Percentiles rank a stretch among this genome's conserved stretches.
Evolutionary conservation across 2,797 vertebrate species (phyloP).

Genomic region (Loris lydekkerianus): DNA sequence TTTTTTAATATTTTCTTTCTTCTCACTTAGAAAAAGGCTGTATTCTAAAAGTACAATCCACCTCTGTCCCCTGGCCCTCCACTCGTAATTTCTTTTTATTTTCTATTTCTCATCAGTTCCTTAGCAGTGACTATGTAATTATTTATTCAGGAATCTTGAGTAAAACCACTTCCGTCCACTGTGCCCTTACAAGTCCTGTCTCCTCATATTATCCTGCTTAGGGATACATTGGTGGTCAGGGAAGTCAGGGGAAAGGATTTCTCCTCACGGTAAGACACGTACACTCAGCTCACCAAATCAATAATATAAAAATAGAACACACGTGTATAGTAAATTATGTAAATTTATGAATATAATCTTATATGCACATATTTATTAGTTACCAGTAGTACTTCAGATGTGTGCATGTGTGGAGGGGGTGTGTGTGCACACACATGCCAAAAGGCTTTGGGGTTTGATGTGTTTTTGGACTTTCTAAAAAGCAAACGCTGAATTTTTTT

Average conservation of each 20-base stretch:
- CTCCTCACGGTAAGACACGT: not conserved
- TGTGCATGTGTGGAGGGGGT: not conserved
- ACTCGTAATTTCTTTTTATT: not conserved
- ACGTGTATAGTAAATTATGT: conserved; percentile 31
- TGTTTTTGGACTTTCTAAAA: conserved; percentile 41
- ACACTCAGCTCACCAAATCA: not conserved
- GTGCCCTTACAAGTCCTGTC: not conserved
- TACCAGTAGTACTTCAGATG: not conserved
- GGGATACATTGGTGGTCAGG: not conserved
- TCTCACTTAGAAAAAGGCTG: not conserved
- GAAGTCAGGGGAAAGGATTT: conserved; percentile 6
- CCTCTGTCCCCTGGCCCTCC: too few relatives aligned
- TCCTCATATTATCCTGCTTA: not conserved
- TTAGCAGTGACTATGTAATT: not conserved
- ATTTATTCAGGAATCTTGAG: conserved; percentile 7
- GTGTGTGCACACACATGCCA: accelerated
- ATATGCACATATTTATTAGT: conserved; percentile 62
- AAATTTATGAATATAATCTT: conserved; percentile 25
- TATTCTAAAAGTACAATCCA: not conserved
- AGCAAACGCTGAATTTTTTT: not conserved
- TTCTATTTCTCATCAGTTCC: not conserved
- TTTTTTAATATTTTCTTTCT: not conserved
- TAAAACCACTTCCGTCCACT: not conserved
- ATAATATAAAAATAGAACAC: conserved; percentile 24
- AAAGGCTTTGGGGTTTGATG: not conserved